A percentile compares a stretch with the other conserved stretches of the same genome.
Conservation (phyloP, 2,113 vertebrate genomes). For the Pygoscelis adeliae region DNA sequence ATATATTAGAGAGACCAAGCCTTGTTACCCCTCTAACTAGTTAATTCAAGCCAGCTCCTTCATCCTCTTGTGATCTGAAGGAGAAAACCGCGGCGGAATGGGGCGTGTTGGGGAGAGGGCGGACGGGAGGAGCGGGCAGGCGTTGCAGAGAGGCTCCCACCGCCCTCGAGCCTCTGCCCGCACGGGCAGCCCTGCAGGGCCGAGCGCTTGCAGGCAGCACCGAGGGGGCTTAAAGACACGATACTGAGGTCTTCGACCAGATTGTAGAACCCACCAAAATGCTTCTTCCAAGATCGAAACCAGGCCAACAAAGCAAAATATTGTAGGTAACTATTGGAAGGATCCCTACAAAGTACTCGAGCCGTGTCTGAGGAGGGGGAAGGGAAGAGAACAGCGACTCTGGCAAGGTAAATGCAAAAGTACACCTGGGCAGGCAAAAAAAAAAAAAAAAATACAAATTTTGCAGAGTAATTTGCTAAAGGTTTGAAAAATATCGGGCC, state of each 20-base stretch:
- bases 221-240: rapidly evolving
- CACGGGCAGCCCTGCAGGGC: rapidly evolving
- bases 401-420: neutral
- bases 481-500: neutral
- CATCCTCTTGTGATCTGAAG: neutral
- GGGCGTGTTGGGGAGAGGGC: neutral
- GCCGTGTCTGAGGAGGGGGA: neutral
- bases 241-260: neutral
- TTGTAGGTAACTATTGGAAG: rapidly evolving
- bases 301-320: neutral
- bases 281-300: neutral
- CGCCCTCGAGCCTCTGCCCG: neutral
- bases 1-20: neutral
- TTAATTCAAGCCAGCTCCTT: neutral
- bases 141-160: neutral
- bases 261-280: neutral
- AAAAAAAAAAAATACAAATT: neutral
- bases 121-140: rapidly evolving
- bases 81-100: neutral
- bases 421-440: neutral
- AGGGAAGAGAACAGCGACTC: neutral
- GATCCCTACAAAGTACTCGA: neutral
- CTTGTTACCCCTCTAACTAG: neutral
- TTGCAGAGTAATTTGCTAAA: neutral
- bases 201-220: neutral